Percentiles rank a stretch among this genome's conserved stretches.
Conservation (phyloP, 1,140 invertebrate genomes). For the Eurosta solidaginis region DNA sequence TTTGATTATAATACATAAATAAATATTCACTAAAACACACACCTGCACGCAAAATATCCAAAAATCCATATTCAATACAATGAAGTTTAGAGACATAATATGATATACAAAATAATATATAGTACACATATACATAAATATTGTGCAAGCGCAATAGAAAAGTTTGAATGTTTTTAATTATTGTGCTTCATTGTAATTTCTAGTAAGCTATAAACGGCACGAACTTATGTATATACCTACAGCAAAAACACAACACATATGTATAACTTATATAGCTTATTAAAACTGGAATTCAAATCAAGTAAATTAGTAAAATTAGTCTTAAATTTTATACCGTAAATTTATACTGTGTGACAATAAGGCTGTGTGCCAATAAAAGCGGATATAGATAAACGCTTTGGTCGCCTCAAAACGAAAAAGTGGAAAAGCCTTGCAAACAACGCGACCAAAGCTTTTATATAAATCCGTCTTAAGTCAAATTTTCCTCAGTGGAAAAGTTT, state of each 20-base stretch:
- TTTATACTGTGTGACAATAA: not conserved
- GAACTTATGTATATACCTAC: not conserved
- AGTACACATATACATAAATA: conserved; percentile 47
- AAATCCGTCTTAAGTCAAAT: too few relatives aligned
- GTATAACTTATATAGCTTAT: not conserved
- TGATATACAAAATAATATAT: not conserved
- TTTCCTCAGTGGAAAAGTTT: too few relatives aligned
- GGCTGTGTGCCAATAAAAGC: too few relatives aligned
- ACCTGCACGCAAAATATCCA: not conserved
- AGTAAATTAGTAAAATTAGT: conserved; percentile 5
- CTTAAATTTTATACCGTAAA: not conserved
- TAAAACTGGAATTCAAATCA: not conserved
- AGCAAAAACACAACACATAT: not conserved
- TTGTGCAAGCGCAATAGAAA: conserved; percentile 46
- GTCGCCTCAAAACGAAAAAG: too few relatives aligned
- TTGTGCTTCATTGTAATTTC: conserved; percentile 46
- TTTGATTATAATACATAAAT: too few relatives aligned
- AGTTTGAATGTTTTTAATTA: conserved; percentile 43
- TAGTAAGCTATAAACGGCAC: conserved; percentile 12
- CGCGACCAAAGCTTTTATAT: too few relatives aligned
- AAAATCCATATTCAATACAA: not conserved
- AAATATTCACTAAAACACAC: not conserved
- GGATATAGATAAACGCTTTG: too few relatives aligned
- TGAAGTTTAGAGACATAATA: not conserved
- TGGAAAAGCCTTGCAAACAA: too few relatives aligned